Evolutionary conservation across 1,140 invertebrate genomes (phyloP), one percentile per base, ranked within the genome.

Genomic region (Nasonia giraulti): DNA sequence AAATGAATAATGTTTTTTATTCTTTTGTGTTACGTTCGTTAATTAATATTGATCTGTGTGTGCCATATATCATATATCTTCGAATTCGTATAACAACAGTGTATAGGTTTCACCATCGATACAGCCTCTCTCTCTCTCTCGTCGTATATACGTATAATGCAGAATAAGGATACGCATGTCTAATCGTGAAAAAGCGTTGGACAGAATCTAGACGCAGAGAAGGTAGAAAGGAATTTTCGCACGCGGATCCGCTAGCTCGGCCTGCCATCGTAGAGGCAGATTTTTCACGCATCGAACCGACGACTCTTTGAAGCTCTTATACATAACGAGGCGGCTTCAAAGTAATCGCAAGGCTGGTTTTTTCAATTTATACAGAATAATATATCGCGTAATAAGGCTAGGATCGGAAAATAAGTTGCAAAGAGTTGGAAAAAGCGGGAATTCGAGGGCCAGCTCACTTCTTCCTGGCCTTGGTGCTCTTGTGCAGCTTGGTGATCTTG

Each of bases 401-500:
- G 27, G 27, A 2, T 27, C 27, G 27, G 27, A 27, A 27, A 27
- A 27, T 27, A 27, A 27, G 27, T 27, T 27, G 27, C 27, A 27
- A 27, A 27, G 27, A 27, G 27, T 27, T 27, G 27, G 27, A 2
- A 1, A 27, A 27, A 37, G 33, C 5, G 33, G 33, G 33, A 37
- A 37, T 6, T 3, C 33, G 33, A 37, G 33, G 33, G 33, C 33
- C 33, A 6, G 33, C 68, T 90, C 88, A 91, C 85, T 91, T 91
- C 69, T 89, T 90, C 73, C 89, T 89, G 2, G 66, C 77, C 33
- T 90, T 89, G n/a, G 88, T 85, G 77, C 77, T 89, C 84, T 91
- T 91, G 62, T 90, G 90, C 1, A 90, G 12, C 80, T 91, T 91
- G 0, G 88, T 89, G 74, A 91, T 90, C 75, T 91, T 91, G 23